Percentiles rank a stretch among this genome's conserved stretches.
Conservation (phyloP, 2,113 vertebrate genomes). For the Cynopterus brachyotis region DNA sequence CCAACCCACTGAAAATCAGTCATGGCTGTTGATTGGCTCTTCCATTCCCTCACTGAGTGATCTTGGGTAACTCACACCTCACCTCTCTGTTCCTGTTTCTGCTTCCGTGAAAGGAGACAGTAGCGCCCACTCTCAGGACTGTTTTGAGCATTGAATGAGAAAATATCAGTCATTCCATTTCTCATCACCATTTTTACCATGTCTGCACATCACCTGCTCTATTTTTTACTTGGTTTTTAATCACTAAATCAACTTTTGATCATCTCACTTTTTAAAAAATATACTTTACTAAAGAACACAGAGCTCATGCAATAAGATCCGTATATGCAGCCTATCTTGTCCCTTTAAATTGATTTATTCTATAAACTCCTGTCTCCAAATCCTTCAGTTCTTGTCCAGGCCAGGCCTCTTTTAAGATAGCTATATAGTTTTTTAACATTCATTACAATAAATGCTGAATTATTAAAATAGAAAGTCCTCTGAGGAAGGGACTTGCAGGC, state of each 20-base stretch:
- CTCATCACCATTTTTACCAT: background rate
- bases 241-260: background rate
- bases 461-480: background rate
- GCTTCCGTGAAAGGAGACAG: background rate
- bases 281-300: background rate
- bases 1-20: rapidly evolving
- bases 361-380: background rate
- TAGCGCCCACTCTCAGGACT: background rate
- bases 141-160: background rate
- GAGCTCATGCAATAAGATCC: background rate
- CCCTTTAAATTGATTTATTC: background rate
- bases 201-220: background rate
- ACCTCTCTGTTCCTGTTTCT: background rate
- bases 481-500: background rate
- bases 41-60: background rate
- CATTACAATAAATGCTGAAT: background rate
- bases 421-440: background rate
- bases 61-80: rapidly evolving
- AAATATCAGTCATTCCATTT: background rate
- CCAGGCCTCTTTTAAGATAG: background rate
- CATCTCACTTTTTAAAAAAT: background rate
- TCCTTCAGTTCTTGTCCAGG: background rate
- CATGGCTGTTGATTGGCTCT: background rate
- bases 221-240: background rate
- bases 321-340: rapidly evolving